These are phyloP conservation scores for Nothoprocta perdicaria DNA, from an alignment of 2,113 vertebrate genomes.

Conservation along the genomic window DNA sequence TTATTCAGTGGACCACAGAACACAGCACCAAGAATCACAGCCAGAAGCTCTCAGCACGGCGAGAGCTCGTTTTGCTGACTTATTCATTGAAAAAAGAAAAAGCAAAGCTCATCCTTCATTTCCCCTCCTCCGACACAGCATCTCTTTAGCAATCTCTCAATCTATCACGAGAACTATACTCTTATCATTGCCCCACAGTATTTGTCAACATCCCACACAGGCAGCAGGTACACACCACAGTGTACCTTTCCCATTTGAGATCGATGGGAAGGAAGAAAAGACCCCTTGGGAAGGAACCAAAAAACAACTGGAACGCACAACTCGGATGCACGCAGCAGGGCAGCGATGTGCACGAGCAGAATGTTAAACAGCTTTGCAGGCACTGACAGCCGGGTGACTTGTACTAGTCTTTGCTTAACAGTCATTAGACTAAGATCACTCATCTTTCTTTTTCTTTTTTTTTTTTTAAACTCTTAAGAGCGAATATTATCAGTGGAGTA, in stretches of 20 bases:
- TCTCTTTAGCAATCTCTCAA: not conserved
- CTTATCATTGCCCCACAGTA: not conserved
- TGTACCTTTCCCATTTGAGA: not conserved
- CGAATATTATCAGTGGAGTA: not conserved
- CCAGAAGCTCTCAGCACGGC: not conserved
- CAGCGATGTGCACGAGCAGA: not conserved
- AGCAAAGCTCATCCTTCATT: not conserved
- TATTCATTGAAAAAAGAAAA: not conserved
- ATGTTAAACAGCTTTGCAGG: not conserved
- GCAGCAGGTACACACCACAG: not conserved
- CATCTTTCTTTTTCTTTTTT: not conserved
- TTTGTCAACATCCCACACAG: not conserved
- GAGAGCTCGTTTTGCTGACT: not conserved
- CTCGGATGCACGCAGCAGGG: not conserved
- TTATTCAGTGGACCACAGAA: not conserved
- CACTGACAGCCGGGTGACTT: not conserved
- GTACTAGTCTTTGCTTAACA: not conserved
- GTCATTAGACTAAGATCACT: not conserved
- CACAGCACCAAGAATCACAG: not conserved
- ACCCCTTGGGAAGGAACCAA: slow-evolving; percentile 15
- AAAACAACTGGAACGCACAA: not conserved
- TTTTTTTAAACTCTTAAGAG: not conserved
- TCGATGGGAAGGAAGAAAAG: not conserved
- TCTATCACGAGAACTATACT: not conserved
- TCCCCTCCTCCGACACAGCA: not conserved